Evolutionary conservation across 2,797 vertebrate species (phyloP), one percentile per base, ranked within the genome.

Genomic region (Microhierax caerulescens): DNA sequence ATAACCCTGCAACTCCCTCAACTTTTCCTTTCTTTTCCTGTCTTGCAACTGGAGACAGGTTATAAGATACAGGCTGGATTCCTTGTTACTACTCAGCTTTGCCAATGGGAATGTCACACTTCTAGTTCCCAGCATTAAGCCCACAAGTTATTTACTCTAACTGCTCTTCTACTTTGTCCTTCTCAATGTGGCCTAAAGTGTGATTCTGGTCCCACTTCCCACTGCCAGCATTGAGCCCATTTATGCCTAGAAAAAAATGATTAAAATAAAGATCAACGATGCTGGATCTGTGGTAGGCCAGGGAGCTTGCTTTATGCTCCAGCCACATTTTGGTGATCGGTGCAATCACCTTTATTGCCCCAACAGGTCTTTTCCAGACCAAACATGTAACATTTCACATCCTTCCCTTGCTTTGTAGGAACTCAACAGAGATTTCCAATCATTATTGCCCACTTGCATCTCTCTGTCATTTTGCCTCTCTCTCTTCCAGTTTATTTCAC

Each of bases 401-500:
- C 32, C 17, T 83, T 75, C 18, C 67, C 37, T 45, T 39, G 30
- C 51, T 84, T 88, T 84, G 54, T 54, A 72, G 65, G 86, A 50
- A 32, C 30, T 64, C 51, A 88, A 51, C 27, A 32, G 54, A 82
- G 45, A 92, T 90, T 90, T 91, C 57, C 57, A 73, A 82, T 59
- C n/a, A n/a, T 63, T 72, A 54, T 81, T 84, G 88, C 45, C 54
- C 6, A 1, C 22, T 78, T 75, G 34, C 61, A 91, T 95, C 56
- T 95, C 70, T 57, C 84, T 91, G 68, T 91, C 11, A 0, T 88
- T 95, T 88, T 94, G 60, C 53, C 72, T 93, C 87, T 91, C 69
- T 83, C 41, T 78, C 50, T 95, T 92, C 76, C 85, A 94, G 69
- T 86, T 92, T 92, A 95, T 94, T 94, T 95, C 80, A 82, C 70